Evolutionary conservation across 2,797 vertebrate species (phyloP), one percentile per base, ranked within the genome.

Genomic region (Sebastes wilsoni): DNA sequence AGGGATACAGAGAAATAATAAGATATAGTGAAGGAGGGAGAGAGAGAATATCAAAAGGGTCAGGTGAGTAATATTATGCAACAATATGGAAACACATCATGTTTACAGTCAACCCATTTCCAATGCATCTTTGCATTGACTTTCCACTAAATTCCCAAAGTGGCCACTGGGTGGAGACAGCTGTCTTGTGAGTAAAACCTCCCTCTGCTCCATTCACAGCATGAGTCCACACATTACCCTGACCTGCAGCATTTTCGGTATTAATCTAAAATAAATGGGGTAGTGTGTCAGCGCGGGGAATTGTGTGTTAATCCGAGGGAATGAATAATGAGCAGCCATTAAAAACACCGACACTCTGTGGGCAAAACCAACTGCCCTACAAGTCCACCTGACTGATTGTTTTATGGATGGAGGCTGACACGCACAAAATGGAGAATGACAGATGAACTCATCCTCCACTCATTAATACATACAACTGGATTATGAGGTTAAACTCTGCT

Each of bases 141-240:
- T 28, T 59, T 71, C 12, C 2, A 12, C 36, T 85, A 22, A 80
- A 36, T 92, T 82, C 62, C 68, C 66, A 8, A 23, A 73, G 12
- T 10, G 74, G 34, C 93, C 96, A 96, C 95, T 88, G 84, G 95
- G 93, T 92, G 96, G 95, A 93, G 95, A 95, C 95, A 95, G 71
- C 72, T 66, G 83, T 94, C 94, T 88, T 91, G 84, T 81, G 72
- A 92, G 87, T 66, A 69, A 75, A 80, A 72, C 34, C 67, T 72
- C 66, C 23, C 22, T 64, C 46, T 27, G 49, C 46, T 76, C 20
- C 49, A 79, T 56, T 81, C 81, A 72, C 80, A 89, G 58, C 62
- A 54, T 2, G 67, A 65, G 75, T 89, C 84, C 81, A 84, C 62
- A 66, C 79, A 73, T 81, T 46, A 32, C 55, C 71, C 73, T 92